Evolutionary conservation across 1,140 invertebrate genomes (phyloP).

Genomic region (Cotesia vestalis): DNA sequence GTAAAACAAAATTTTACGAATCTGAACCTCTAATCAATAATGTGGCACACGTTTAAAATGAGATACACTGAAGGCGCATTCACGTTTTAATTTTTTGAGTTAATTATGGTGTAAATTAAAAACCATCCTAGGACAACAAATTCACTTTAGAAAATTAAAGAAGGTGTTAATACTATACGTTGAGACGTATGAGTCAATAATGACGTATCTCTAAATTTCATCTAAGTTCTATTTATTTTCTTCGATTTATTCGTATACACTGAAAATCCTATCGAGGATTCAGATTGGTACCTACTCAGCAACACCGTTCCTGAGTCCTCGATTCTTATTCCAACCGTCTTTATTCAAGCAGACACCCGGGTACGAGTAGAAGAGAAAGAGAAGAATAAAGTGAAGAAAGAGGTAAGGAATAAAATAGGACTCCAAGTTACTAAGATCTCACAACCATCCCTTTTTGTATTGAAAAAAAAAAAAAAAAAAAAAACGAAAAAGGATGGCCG

Average conservation of each 20-base stretch:
- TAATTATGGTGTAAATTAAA: no score
- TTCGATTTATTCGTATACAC: slow-evolving; percentile 3
- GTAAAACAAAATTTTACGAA: no score
- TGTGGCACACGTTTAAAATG: no score
- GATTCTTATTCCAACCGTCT: slow-evolving; percentile 34
- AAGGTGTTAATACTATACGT: not conserved
- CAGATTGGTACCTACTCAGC: slow-evolving; percentile 39
- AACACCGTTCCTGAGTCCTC: slow-evolving; percentile 32
- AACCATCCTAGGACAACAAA: no score
- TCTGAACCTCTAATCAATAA: no score
- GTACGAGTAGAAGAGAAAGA: not conserved
- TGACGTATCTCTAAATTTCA: not conserved
- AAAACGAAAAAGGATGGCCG: not conserved
- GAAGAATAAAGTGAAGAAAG: not conserved
- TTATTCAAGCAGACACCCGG: slow-evolving; percentile 26
- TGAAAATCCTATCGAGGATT: slow-evolving; percentile 14
- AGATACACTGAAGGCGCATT: no score
- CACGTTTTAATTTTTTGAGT: no score
- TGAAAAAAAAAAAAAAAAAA: slow-evolving; percentile 19
- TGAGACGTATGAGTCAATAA: not conserved
- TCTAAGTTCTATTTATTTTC: slow-evolving; percentile 12
- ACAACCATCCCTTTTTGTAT: slow-evolving; percentile 8
- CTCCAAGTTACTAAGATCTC: not conserved
- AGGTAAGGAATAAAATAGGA: not conserved
- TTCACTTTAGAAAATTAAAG: no score